Evolutionary conservation across 2,797 vertebrate species (phyloP), one percentile per base, ranked within the genome.

Genomic region (Amazonetta brasiliensis): DNA sequence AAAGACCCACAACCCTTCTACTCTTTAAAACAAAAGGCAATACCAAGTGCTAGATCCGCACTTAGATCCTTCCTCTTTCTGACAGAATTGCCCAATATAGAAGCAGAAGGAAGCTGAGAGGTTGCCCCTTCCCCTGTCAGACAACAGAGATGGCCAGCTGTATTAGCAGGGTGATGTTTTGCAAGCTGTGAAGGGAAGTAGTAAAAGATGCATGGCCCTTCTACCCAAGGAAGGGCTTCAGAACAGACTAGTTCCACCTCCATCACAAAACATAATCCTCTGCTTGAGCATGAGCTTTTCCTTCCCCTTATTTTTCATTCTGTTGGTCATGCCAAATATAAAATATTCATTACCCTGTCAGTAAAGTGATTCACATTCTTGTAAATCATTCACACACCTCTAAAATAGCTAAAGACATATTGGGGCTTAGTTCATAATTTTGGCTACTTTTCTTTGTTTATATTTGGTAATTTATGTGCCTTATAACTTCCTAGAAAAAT

Each of bases 391-490:
- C 88, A 66, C 55, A 46, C 76, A 71, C 67, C 92, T 97, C 80
- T 31, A 15, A 75, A 72, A 87, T 28, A 86, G 88, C 89, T 91
- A 16, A 81, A 92, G 88, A 66, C 75, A 6, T 83, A 56, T 2
- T 46, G 90, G 85, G 91, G 76, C 94, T 93, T 92, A 92, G 84
- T 84, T 95, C 67, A 67, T 91, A n/a, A 50, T 94, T 96, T 95
- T 94, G 93, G 94, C 79, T 94, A 94, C 81, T 95, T 95, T 95
- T 92, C 84, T 92, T 9, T 93, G 95, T 96, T 95, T 95, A 87
- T 95, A 93, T 87, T 93, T 95, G 94, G 90, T 97, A 95, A 97
- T 93, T 95, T 96, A 94, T 96, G 91, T 94, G 92, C 90, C 92
- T 97, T 97, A 88, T 94, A 95, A 95, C 33, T 4, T 92, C 92